These are phyloP conservation scores for Hoplodrina blanda DNA, from an alignment of 2,888 invertebrate genomes.

Conservation along the genomic window DNA sequence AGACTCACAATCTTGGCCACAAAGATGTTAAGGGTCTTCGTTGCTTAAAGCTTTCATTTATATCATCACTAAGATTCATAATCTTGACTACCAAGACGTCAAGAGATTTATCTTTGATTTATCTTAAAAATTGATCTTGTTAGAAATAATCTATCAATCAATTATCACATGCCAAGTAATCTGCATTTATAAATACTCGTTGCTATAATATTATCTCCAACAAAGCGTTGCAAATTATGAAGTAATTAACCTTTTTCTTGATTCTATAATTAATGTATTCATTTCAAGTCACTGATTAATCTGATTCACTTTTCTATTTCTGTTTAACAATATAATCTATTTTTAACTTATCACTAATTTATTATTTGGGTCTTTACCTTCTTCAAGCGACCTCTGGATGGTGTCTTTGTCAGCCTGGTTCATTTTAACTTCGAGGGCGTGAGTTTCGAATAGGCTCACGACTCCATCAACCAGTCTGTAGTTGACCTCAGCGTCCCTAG, in stretches of 20 bases:
- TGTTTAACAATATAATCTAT: not conserved
- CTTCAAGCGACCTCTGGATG: constrained; percentile 94
- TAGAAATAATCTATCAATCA: constrained; percentile 1
- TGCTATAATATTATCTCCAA: constrained; percentile 12
- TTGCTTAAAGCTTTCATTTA: not conserved
- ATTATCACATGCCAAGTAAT: constrained; percentile 9
- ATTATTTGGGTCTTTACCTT: constrained; percentile 90
- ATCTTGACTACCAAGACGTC: not conserved
- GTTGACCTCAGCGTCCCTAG: constrained; percentile 93
- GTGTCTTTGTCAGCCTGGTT: constrained; percentile 94
- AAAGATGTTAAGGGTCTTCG: too few species aligned
- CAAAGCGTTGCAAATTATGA: constrained; percentile 26
- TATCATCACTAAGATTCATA: not conserved
- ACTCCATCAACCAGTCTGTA: constrained; percentile 94
- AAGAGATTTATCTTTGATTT: not conserved
- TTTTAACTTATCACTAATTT: constrained; percentile 5
- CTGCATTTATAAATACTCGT: not conserved
- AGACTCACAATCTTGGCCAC: too few species aligned
- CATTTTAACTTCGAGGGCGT: constrained; percentile 95
- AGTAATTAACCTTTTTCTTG: constrained; percentile 32
- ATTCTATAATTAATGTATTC: constrained; percentile 29
- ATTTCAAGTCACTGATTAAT: constrained; percentile 23
- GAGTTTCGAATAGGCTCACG: constrained; percentile 94
- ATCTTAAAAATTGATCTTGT: not conserved
- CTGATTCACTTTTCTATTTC: constrained; percentile 29